Conservation (phyloP, 2,113 vertebrate genomes). For the Gobius niger region DNA sequence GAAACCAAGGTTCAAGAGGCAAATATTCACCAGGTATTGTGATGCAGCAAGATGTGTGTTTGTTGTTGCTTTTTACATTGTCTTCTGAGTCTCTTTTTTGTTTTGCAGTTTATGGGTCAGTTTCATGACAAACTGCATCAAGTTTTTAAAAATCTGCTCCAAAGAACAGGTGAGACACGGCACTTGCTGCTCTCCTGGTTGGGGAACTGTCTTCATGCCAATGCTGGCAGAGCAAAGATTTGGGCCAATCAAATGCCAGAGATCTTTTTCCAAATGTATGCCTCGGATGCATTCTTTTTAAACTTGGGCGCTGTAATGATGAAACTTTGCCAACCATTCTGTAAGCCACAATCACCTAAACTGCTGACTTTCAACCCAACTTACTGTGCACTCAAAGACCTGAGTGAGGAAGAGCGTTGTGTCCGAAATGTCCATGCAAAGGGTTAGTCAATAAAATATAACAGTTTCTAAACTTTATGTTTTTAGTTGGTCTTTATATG, state of each 20-base stretch:
- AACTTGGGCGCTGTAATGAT: constrained; percentile 92
- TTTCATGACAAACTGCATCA: constrained; percentile 97
- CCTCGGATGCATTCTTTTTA: constrained; percentile 94
- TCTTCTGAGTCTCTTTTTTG: neutral
- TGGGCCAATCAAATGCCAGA: constrained; percentile 99
- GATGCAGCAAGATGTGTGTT: neutral
- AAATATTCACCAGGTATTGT: constrained; percentile 92
- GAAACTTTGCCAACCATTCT: constrained; percentile 98
- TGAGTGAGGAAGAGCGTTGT: constrained; percentile 91
- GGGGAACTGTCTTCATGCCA: constrained; percentile 92
- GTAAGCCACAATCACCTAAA: constrained; percentile 86
- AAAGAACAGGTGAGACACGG: constrained; percentile 89
- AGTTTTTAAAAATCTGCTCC: constrained; percentile 92
- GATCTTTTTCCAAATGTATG: constrained; percentile 96
- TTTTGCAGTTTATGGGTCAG: constrained; percentile 89
- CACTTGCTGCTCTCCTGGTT: constrained; percentile 94
- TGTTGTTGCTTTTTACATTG: neutral
- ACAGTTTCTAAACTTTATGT: neutral
- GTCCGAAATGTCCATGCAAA: constrained; percentile 89
- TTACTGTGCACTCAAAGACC: constrained; percentile 90
- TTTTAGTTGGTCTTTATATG: neutral
- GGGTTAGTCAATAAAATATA: constrained; percentile 71
- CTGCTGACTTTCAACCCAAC: constrained; percentile 95
- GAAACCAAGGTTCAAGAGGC: constrained; percentile 97
- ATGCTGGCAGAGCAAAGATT: constrained; percentile 91